Evolutionary conservation across 2,888 invertebrate species (phyloP), one percentile per base, ranked within the genome.

Genomic region (Cryptus viduatorius): DNA sequence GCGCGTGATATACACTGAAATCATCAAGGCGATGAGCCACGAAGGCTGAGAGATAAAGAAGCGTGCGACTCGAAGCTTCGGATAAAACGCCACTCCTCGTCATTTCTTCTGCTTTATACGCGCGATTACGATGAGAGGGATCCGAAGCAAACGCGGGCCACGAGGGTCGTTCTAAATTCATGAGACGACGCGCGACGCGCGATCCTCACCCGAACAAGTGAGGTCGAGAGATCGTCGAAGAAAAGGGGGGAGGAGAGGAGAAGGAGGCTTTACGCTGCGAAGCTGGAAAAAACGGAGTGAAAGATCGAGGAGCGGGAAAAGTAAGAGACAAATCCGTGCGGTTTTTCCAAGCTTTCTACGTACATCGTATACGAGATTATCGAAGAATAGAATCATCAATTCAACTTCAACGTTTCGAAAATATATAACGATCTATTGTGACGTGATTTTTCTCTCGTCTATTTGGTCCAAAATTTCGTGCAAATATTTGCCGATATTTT

Each of bases 151-250:
- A 31, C 48, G 71, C 71, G 69, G 50, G 14, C 71, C 42, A 56
- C 37, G 59, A 19, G 42, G 56, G 56, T 72, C 77, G 77, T 82
- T 82, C 82, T 82, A 77, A 82, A 82, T 77, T 82, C 82, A 77
- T 82, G 82, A 82, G 71, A 71, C 44, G 56, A 19, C 46, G 37
- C 19, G 81, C 19, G 81, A 81, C 56, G 75, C 68, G 56, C 75
- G 24, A 56, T 56, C 24, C 56, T 44, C 24, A 42, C 53, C 42
- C 65, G 67, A 80, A 80, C 37, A 75, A 68, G 59, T 37, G 37
- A 80, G 61, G 67, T 56, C 64, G 50, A 69, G 37, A 59, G 16
- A 67, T 80, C 61, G 75, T 61, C 59, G 31, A 19, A 16, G 16
- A 29, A 16, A 19, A 24, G 56, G 1, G 53, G n/a, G 53, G 31